phyloP scores from a whole-genome alignment of 2,888 invertebrate genomes.

The Thereva unica region DNA sequence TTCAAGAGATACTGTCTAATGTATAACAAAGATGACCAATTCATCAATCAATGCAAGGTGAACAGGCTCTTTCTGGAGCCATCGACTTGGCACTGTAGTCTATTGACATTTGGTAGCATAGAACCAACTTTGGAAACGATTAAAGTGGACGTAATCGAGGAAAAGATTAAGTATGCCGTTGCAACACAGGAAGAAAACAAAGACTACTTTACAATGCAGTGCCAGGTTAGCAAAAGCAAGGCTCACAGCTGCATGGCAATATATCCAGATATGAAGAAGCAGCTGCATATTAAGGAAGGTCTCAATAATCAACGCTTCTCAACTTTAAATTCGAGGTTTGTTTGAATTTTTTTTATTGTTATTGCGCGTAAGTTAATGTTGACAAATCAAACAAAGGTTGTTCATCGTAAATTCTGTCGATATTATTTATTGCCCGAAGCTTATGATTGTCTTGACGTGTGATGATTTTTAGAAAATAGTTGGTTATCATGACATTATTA shows the following conservation, averaged over 20 bases:
- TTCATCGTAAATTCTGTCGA: too few relatives aligned
- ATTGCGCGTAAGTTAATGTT: neutral
- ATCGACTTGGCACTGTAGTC: conserved; percentile 46
- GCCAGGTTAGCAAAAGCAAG: conserved; percentile 42
- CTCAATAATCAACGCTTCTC: conserved; percentile 46
- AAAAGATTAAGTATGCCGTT: conserved; percentile 33
- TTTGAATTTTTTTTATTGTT: conserved; percentile 3
- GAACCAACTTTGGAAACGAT: conserved; percentile 46
- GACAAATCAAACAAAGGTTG: neutral
- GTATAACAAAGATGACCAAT: neutral
- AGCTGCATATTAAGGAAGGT: conserved; percentile 46
- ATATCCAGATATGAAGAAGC: conserved; percentile 45
- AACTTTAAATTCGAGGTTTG: conserved; percentile 47
- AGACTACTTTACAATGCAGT: conserved; percentile 42
- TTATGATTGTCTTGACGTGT: too few relatives aligned
- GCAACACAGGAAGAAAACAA: conserved; percentile 43
- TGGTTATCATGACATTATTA: too few relatives aligned
- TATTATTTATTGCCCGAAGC: too few relatives aligned
- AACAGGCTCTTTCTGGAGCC: conserved; percentile 3
- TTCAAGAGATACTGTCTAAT: conserved; percentile 46
- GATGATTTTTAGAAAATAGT: too few relatives aligned
- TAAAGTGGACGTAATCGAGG: conserved; percentile 39
- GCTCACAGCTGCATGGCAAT: conserved; percentile 45
- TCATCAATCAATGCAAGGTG: neutral
- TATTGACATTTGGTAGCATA: conserved; percentile 46